Base-by-base conservation (phyloP, 2,888 invertebrate genomes). In the Periphyllus acericola region DNA sequence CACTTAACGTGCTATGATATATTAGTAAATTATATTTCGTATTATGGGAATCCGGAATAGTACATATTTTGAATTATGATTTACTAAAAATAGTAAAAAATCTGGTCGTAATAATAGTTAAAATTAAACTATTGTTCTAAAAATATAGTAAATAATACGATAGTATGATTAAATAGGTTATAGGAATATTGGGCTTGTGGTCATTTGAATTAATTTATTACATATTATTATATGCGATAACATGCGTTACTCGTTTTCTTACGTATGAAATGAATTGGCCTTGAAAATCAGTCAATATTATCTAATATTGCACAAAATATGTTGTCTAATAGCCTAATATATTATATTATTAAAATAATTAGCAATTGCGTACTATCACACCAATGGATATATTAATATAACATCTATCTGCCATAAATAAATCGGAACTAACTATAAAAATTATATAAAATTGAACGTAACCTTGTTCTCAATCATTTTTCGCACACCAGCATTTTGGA, bases 381-480 rank as follows among this genome's bases (percentile, higher is more conserved):
- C 68, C 32, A 82, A 71, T 14, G 1, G 29, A 46, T 11, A 68
- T 74, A 81, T 34, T 71, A 25, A 46, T 46, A 46, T 14, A 46
- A 14, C 40, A 46, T 46, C 11, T 46, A 46, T 14, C 46, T 46
- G 14, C 14, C 11, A 40, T 14, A 75, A 74, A 40, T 40, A 9
- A 36, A 75, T 60, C 32, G 72, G 25, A 25, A 68, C 80, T 79
- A 19, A 72, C 32, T 76, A 76, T 14, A 34, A 25, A 85, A 55
- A 76, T 40, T 29, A 34, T 76, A 76, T 14, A 34, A 25, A 85
- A 55, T 84, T 40, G 34, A 34, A 40, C 25, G 14, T 40, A 34
- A 60, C 74, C 83, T 83, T 74, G 83, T 74, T 74, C 72, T 60
- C 72, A 34, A 83, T 74, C 46, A 36, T 25, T 75, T 83, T 83